Percentiles rank a stretch among this genome's conserved stretches.
phyloP scores from a whole-genome alignment of 92 coral and sea anemone genomes.

The Paragorgia papillata region DNA sequence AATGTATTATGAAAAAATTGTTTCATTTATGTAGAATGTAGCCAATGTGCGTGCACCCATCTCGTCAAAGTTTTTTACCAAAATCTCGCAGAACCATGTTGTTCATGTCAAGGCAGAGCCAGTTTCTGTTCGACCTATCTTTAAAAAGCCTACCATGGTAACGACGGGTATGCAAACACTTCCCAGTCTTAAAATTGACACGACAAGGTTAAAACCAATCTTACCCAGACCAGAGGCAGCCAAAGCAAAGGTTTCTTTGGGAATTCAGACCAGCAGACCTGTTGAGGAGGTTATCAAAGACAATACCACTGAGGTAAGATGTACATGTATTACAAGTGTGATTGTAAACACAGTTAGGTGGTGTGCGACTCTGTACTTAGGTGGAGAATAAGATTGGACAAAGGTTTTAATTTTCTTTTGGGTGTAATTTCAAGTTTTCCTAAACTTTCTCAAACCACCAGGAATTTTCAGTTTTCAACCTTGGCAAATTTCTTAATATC shows the following conservation, averaged over 20 bases:
- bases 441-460: no score
- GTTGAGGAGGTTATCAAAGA: not conserved
- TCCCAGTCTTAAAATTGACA: slow-evolving; percentile 5
- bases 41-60: not conserved
- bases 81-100: slow-evolving; percentile 20
- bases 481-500: no score
- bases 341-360: no score
- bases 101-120: slow-evolving; percentile 1
- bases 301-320: not conserved
- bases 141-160: slow-evolving; percentile 4
- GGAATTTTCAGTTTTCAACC: no score
- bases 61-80: not conserved
- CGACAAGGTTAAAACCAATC: not conserved
- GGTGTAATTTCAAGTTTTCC: no score
- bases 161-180: slow-evolving; percentile 27
- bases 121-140: not conserved
- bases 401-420: no score
- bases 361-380: no score
- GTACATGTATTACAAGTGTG: no score
- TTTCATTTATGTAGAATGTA: not conserved
- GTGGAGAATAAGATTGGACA: no score
- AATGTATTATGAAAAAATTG: no score
- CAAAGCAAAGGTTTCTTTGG: not conserved
- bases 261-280: slow-evolving; percentile 12
- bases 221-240: slow-evolving; percentile 4